Evolutionary conservation across 2,113 vertebrate species (phyloP).

Genomic region (Haemorhous mexicanus): DNA sequence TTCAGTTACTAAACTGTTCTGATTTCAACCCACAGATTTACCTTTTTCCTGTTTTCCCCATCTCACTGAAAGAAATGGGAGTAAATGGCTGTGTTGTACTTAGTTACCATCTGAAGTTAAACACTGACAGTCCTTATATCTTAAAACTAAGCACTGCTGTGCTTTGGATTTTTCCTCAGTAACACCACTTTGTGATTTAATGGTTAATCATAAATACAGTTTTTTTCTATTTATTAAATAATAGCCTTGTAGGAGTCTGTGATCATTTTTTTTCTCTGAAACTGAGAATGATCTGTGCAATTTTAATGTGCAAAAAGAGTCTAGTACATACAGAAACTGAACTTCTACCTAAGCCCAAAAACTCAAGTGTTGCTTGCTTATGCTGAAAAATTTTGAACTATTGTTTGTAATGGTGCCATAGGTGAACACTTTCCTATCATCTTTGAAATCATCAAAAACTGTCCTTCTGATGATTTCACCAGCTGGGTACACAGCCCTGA

Average conservation of each 20-base stretch:
- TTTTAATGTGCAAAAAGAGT: not conserved
- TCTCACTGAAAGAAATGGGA: not conserved
- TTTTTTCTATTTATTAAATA: not conserved
- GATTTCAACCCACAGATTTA: not conserved
- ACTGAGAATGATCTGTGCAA: not conserved
- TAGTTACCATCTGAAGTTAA: not conserved
- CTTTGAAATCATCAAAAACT: too few species aligned
- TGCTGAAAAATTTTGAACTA: not conserved
- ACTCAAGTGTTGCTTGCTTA: not conserved
- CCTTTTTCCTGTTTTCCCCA: not conserved
- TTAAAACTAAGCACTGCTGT: not conserved
- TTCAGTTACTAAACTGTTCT: not conserved
- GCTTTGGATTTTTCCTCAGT: not conserved
- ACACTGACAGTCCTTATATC: not conserved
- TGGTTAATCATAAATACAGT: not conserved
- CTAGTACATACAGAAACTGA: not conserved
- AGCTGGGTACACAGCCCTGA: not conserved
- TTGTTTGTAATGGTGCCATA: not conserved
- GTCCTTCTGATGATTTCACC: not conserved
- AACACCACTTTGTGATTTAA: not conserved
- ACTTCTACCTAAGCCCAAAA: not conserved
- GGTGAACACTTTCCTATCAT: not conserved
- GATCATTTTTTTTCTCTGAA: not conserved
- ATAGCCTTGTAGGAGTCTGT: not conserved
- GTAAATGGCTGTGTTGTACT: not conserved